phyloP scores from a whole-genome alignment of 2,888 invertebrate species.

The Macaria notata region DNA sequence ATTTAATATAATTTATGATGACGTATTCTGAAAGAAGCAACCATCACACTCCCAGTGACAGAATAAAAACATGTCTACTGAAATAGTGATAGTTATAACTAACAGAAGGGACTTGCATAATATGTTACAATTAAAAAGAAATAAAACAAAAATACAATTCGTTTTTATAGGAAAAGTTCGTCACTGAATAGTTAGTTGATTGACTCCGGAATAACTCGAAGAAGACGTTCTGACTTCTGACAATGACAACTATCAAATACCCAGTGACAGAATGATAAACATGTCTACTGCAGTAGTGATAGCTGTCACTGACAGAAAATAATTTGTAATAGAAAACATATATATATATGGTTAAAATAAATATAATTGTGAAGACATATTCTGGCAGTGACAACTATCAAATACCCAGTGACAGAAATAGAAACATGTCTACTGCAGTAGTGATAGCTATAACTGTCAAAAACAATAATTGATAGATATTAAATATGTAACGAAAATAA shows the following conservation, averaged over 20 bases:
- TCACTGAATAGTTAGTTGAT: no score
- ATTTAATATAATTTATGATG: slow-evolving; percentile 6
- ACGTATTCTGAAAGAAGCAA: slow-evolving; percentile 9
- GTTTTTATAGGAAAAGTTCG: no score
- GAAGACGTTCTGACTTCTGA: not conserved
- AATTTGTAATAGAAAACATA: no score
- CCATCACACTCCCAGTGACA: slow-evolving; percentile 33
- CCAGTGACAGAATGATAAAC: not conserved
- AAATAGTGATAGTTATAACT: not conserved
- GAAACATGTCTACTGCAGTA: slow-evolving; percentile 1
- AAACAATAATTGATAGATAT: not conserved
- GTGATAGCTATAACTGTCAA: not conserved
- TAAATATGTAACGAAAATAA: not conserved
- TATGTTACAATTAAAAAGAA: not conserved
- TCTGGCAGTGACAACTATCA: not conserved
- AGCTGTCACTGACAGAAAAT: no score
- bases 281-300: not conserved
- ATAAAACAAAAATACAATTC: no score
- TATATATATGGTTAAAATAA: no score
- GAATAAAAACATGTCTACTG: slow-evolving; percentile 22
- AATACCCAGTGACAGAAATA: slow-evolving; percentile 7
- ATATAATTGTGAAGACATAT: not conserved
- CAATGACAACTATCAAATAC: not conserved
- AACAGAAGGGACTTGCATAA: not conserved
- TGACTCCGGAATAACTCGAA: no score